These are phyloP conservation scores for Antechinus stuartii DNA, from an alignment of 2,113 vertebrate species.

Conservation along the genomic window DNA sequence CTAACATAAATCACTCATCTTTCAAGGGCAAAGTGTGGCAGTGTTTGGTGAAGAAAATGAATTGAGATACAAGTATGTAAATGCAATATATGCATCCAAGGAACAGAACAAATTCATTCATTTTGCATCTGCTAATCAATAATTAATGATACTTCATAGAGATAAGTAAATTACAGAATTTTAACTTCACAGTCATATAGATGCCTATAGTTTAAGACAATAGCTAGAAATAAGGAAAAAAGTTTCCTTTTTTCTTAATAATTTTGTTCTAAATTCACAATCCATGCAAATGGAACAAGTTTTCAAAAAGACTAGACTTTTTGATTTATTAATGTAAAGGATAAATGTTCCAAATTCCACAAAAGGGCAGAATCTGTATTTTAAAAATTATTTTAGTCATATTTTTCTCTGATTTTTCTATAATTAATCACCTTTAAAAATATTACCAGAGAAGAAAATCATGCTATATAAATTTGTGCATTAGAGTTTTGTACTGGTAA, in stretches of 20 bases:
- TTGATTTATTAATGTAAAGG: constrained; percentile 25
- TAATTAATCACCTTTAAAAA: constrained; percentile 17
- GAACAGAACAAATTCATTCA: constrained; percentile 64
- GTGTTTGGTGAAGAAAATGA: constrained; percentile 46
- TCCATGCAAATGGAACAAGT: constrained; percentile 55
- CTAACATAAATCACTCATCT: constrained; percentile 43
- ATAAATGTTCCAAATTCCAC: constrained; percentile 48
- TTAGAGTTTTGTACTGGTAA: not conserved
- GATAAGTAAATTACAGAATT: constrained; percentile 79
- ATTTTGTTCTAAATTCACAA: constrained; percentile 67
- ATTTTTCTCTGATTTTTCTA: constrained; percentile 26
- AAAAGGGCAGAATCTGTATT: constrained; percentile 33
- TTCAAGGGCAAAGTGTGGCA: constrained; percentile 60
- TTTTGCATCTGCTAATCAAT: constrained; percentile 73
- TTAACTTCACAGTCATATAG: constrained; percentile 72
- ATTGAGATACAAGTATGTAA: constrained; percentile 55
- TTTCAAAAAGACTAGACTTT: constrained; percentile 46
- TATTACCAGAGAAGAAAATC: not conserved
- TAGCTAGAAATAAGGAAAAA: constrained; percentile 63
- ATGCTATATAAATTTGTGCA: not conserved
- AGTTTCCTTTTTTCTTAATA: constrained; percentile 61
- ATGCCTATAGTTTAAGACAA: constrained; percentile 69
- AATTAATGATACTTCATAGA: constrained; percentile 76
- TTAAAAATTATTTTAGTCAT: constrained; percentile 25
- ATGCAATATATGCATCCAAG: constrained; percentile 46